phyloP scores from a whole-genome alignment of 2,797 vertebrate species.

The Sebastes hubbsi region DNA sequence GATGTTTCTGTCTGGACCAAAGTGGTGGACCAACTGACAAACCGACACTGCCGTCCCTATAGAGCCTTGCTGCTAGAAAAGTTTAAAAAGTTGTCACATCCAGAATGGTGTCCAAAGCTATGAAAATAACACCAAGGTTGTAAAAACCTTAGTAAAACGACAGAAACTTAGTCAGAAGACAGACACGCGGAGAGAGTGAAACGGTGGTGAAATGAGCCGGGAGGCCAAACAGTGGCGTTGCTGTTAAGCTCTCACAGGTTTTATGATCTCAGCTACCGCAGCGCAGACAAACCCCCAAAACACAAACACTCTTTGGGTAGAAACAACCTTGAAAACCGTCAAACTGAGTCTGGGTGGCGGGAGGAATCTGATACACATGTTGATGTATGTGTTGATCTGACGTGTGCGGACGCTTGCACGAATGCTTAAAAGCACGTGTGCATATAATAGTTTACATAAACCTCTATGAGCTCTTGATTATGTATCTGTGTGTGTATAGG shows the following conservation, averaged over 20 bases:
- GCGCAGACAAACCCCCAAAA: conserved; percentile 62
- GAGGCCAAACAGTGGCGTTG: conserved; percentile 54
- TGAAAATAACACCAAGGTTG: conserved; percentile 11
- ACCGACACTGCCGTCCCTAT: background rate
- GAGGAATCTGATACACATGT: conserved; percentile 49
- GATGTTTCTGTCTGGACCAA: background rate
- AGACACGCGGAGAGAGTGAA: background rate
- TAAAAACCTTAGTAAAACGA: background rate
- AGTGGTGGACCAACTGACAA: background rate
- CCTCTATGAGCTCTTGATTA: background rate
- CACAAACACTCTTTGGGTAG: conserved; percentile 68
- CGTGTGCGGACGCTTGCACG: conserved; percentile 3
- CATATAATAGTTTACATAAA: background rate
- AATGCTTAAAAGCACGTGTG: conserved; percentile 15
- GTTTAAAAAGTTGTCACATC: background rate
- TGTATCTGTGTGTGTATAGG: background rate
- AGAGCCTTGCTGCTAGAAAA: too few species aligned
- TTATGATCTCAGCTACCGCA: conserved; percentile 70
- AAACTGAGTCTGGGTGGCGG: conserved; percentile 48
- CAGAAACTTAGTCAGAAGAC: background rate
- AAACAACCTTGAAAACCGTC: conserved; percentile 69
- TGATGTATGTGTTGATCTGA: conserved; percentile 35
- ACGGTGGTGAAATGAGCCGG: conserved; percentile 31
- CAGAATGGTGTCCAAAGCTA: background rate
- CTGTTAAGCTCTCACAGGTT: conserved; percentile 59